A percentile compares a stretch with the other conserved stretches of the same genome.
These are phyloP conservation scores for Endotricha flammealis DNA, from an alignment of 2,888 invertebrate species.

Conservation along the genomic window DNA sequence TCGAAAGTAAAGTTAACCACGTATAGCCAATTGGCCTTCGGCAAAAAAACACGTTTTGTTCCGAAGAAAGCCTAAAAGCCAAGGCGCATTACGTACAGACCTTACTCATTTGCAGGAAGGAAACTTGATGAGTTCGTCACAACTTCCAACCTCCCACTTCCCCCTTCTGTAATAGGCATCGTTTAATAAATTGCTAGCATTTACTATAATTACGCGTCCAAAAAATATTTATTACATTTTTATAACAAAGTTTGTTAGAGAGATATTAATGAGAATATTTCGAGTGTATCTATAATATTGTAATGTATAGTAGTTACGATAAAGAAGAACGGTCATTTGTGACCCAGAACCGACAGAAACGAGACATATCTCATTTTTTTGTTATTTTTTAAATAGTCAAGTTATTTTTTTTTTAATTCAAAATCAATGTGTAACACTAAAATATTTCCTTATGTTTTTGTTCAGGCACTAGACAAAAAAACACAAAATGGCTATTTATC, in stretches of 20 bases:
- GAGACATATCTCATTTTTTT: no score
- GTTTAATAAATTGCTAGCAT: conserved; percentile 50
- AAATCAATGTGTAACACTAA: not conserved
- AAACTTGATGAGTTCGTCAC: conserved; percentile 45
- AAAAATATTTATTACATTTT: no score
- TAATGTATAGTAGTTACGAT: no score
- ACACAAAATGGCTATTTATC: no score
- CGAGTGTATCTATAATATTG: no score
- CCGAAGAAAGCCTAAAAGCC: conserved; percentile 24
- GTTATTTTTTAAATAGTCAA: no score
- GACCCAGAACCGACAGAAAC: no score
- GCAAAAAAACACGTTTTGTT: conserved; percentile 16
- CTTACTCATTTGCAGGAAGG: conserved; percentile 39
- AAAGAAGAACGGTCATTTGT: no score
- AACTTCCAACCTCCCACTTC: conserved; percentile 33
- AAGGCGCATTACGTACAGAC: conserved; percentile 38
- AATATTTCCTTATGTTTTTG: not conserved
- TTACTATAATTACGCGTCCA: conserved; percentile 55
- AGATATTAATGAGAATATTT: no score
- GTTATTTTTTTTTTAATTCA: no score
- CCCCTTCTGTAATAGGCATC: conserved; percentile 43
- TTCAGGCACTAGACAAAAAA: no score
- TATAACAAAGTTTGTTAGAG: no score
- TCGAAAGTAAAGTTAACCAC: conserved; percentile 5
- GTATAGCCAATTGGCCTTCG: conserved; percentile 7